Base-by-base conservation (phyloP, 1,140 invertebrate genomes). In the Coboldia fuscipes region DNA sequence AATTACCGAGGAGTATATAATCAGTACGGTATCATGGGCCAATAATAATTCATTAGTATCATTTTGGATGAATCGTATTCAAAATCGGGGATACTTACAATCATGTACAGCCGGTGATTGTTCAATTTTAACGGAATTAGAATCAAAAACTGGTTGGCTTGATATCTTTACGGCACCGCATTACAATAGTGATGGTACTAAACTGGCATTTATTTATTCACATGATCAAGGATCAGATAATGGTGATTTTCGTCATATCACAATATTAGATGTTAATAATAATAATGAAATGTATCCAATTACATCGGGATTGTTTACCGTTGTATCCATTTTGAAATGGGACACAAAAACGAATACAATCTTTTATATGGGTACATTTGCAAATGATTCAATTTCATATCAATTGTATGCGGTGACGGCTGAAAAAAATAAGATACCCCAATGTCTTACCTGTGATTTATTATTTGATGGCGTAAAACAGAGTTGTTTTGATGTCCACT, bases 51-150 rank as follows among this genome's bases (percentile, higher is more conserved):
- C 69, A 30, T 50, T 83, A 1, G 56, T 66, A 9, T 68, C 77
- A 2, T 70, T 77, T 26, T 93, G 86, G 82, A 74, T 85, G 54
- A 86, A 90, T 46, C 61, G 89, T 41, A 68, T 78, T 27, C 89
- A 94, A 56, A 93, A 88, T 47, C 47, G 37, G 3, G 52, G 50
- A 12, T 44, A 45, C 23, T 30, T 55, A n/a, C 43, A 50, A 0
- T 45, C 41, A 15, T 52, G 48, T 24, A 42, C 44, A 37, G 49
- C 45, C 14, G 39, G 38, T 1, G 42, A 32, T 15, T 41, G 47
- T 31, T 15, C 12, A 4, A 9, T 4, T 10, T 9, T 31, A 31
- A 17, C 17, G 4, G 12, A 31, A 7, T 17, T 43, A 1, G 44
- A 46, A 30, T 49, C 49, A 37, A 44, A 58, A 30, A 54, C 61